Conservation (phyloP, 2,888 invertebrate genomes). For the Thysanoteuthis rhombus region DNA sequence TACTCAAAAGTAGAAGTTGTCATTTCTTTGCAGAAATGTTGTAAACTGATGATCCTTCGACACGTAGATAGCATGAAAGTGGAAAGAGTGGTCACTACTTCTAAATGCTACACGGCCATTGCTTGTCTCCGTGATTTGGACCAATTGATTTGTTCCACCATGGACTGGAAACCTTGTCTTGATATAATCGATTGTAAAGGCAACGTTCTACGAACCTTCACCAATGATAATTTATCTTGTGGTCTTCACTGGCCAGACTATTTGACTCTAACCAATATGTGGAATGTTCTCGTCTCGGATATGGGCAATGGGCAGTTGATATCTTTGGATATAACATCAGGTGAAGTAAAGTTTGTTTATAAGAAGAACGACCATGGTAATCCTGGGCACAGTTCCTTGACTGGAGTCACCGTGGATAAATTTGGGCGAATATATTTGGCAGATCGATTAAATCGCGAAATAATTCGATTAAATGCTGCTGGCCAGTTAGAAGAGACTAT, state of each 20-base stretch:
- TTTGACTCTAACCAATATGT: not conserved
- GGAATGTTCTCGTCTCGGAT: not conserved
- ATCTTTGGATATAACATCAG: not conserved
- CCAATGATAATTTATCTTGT: slow-evolving; percentile 18
- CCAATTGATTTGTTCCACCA: slow-evolving; percentile 1
- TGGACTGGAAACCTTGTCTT: slow-evolving; percentile 16
- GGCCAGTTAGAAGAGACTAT: not conserved
- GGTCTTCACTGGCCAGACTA: slow-evolving; percentile 23
- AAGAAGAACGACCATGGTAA: not conserved
- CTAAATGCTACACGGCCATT: slow-evolving; percentile 13
- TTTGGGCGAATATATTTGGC: not conserved
- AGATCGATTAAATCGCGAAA: slow-evolving; percentile 14
- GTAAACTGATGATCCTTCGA: not conserved
- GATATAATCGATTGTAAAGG: slow-evolving; percentile 1
- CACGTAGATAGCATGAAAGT: not conserved
- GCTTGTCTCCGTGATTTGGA: slow-evolving; percentile 12
- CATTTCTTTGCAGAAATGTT: not conserved
- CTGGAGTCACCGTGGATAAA: slow-evolving; percentile 2
- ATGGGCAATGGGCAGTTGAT: slow-evolving; percentile 1
- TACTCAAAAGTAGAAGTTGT: not conserved
- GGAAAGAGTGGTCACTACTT: not conserved
- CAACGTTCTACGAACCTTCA: not conserved
- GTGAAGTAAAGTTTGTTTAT: not conserved
- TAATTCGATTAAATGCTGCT: not conserved
- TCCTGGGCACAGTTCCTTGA: not conserved